These are phyloP conservation scores for Athene cunicularia DNA, from an alignment of 2,113 vertebrate species.

Conservation along the genomic window DNA sequence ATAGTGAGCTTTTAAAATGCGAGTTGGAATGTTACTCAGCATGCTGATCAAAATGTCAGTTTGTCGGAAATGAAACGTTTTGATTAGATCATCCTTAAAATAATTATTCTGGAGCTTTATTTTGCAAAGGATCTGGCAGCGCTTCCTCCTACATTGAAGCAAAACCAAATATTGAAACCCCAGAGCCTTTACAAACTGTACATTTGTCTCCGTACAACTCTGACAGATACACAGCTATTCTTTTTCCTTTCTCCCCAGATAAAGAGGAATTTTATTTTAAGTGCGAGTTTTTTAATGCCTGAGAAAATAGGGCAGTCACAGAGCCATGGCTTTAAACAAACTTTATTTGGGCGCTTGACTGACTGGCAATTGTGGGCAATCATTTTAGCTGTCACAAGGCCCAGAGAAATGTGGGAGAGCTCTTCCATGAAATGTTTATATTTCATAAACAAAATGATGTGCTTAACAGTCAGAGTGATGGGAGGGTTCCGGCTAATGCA, in stretches of 20 bases:
- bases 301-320: conserved; percentile 81
- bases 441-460: conserved; percentile 97
- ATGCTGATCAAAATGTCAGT: neutral
- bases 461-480: conserved; percentile 89
- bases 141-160: neutral
- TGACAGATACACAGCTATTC: neutral
- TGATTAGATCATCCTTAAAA: neutral
- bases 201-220: neutral
- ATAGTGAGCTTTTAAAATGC: neutral
- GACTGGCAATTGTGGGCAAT: conserved; percentile 85
- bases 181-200: neutral
- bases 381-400: conserved; percentile 88
- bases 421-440: conserved; percentile 92
- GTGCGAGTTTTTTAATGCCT: conserved; percentile 69
- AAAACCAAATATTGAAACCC: neutral
- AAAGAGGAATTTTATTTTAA: conserved; percentile 66
- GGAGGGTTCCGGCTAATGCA: conserved; percentile 91
- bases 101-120: neutral
- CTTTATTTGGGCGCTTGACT: conserved; percentile 85
- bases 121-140: conserved; percentile 8
- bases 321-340: conserved; percentile 83
- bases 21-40: neutral
- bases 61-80: neutral
- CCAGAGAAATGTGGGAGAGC: conserved; percentile 82
- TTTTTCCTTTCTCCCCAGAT: conserved; percentile 13